Evolutionary conservation across 1,140 invertebrate genomes (phyloP).

Genomic region (Pogonomyrmex californicus): DNA sequence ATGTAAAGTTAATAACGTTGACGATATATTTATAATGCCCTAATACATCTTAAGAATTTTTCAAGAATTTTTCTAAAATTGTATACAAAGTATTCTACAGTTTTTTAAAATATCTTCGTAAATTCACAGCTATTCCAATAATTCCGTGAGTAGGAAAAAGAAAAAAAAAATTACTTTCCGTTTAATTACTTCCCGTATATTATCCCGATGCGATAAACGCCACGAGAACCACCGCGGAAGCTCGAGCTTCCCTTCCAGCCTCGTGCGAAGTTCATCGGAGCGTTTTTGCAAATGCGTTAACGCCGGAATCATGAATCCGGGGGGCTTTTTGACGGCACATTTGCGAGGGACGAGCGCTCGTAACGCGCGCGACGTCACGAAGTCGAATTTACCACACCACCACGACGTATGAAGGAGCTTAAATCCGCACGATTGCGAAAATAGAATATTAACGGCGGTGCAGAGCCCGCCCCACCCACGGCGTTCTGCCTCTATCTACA

Average conservation of each 20-base stretch:
- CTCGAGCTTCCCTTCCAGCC: not conserved
- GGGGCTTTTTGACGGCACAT: conserved; percentile 56
- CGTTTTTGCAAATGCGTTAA: conserved; percentile 45
- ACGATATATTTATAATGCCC: not conserved
- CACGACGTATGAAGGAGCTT: conserved; percentile 54
- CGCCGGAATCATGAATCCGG: not conserved
- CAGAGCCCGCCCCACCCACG: conserved; percentile 44
- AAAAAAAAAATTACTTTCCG: not conserved
- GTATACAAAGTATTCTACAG: not conserved
- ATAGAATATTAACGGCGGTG: conserved; percentile 62
- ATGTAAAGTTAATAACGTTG: not conserved
- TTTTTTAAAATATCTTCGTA: not conserved
- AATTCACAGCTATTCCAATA: conserved; percentile 10
- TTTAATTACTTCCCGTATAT: not conserved
- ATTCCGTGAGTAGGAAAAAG: not conserved
- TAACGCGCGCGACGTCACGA: conserved; percentile 1
- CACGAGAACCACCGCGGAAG: not conserved
- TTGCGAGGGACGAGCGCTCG: conserved; percentile 36
- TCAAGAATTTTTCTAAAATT: not conserved
- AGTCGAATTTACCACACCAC: conserved; percentile 33
- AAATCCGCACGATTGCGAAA: conserved; percentile 59
- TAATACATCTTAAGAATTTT: not conserved
- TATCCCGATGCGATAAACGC: not conserved
- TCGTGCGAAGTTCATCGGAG: not conserved
- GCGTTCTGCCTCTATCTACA: not conserved